phyloP scores from a whole-genome alignment of 1,140 invertebrate genomes.

The Carposina sasakii region DNA sequence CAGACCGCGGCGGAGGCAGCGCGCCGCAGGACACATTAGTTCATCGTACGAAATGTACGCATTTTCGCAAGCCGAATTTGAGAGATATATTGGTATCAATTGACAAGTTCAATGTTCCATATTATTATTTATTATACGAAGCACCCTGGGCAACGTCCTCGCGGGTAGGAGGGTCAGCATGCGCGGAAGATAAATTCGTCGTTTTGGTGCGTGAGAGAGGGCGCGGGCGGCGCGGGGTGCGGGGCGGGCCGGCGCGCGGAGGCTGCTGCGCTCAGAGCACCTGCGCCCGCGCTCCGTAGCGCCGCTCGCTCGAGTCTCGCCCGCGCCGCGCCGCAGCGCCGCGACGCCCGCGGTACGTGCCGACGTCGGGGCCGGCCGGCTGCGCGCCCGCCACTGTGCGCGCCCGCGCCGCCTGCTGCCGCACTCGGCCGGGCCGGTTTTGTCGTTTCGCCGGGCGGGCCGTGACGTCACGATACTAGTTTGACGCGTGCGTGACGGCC shows the following conservation, averaged over 20 bases:
- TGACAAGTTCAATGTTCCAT: constrained; percentile 4
- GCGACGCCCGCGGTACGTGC: constrained; percentile 57
- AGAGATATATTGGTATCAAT: neutral
- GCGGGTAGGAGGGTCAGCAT: constrained; percentile 59
- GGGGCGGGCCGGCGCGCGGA: constrained; percentile 62
- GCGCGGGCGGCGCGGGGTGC: constrained; percentile 49
- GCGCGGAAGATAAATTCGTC: constrained; percentile 68
- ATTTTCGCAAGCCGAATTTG: neutral
- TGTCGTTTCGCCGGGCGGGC: constrained; percentile 64
- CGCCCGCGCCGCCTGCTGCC: constrained; percentile 42
- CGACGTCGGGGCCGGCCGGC: constrained; percentile 65
- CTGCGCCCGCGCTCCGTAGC: constrained; percentile 69
- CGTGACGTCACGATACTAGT: constrained; percentile 69
- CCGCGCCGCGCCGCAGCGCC: constrained; percentile 31
- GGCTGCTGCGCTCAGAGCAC: constrained; percentile 69
- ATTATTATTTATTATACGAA: too few relatives aligned
- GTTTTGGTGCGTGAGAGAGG: constrained; percentile 66
- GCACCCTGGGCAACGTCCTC: constrained; percentile 59
- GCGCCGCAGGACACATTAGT: constrained; percentile 17
- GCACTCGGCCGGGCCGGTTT: constrained; percentile 57
- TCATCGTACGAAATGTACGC: neutral
- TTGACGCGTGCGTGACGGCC: constrained; percentile 63
- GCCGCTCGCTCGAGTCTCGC: constrained; percentile 62
- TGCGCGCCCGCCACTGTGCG: constrained; percentile 64
- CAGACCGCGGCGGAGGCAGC: constrained; percentile 14